These are phyloP conservation scores for Struthio camelus DNA, from an alignment of 2,113 vertebrate genomes.

Conservation along the genomic window DNA sequence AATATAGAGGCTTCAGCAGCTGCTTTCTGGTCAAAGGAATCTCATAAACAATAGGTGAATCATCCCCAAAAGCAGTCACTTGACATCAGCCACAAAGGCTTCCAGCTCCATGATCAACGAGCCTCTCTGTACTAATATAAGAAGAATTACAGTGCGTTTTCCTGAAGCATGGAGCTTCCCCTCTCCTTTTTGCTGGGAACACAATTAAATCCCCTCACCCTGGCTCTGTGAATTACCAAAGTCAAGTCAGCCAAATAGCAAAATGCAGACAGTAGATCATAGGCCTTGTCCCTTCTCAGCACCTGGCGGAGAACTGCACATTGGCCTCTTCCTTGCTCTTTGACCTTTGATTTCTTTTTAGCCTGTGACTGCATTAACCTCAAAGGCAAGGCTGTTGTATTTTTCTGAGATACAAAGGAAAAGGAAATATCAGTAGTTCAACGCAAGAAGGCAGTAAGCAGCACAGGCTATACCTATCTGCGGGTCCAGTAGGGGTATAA, in stretches of 20 bases:
- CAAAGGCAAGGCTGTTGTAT: background rate
- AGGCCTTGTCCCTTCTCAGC: background rate
- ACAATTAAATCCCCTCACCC: background rate
- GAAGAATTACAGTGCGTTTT: conserved; percentile 31
- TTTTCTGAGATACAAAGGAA: background rate
- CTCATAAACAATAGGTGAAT: conserved; percentile 54
- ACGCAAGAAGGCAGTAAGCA: background rate
- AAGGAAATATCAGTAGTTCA: background rate
- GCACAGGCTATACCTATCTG: background rate
- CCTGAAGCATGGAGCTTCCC: background rate
- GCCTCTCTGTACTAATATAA: conserved; percentile 16
- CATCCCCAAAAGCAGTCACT: conserved; percentile 56
- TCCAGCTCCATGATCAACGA: conserved; percentile 49
- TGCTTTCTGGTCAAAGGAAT: conserved; percentile 58
- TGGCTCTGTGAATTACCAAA: background rate
- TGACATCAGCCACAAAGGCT: conserved; percentile 69
- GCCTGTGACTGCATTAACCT: background rate
- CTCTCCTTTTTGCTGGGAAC: background rate
- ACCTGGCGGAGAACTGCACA: background rate
- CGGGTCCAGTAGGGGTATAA: background rate
- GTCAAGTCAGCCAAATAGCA: background rate
- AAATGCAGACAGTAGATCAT: background rate
- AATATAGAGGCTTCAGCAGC: conserved; percentile 52
- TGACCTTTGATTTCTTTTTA: background rate
- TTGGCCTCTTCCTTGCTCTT: background rate